Conservation (phyloP, 1,140 invertebrate genomes). For the Papilio xuthus region DNA sequence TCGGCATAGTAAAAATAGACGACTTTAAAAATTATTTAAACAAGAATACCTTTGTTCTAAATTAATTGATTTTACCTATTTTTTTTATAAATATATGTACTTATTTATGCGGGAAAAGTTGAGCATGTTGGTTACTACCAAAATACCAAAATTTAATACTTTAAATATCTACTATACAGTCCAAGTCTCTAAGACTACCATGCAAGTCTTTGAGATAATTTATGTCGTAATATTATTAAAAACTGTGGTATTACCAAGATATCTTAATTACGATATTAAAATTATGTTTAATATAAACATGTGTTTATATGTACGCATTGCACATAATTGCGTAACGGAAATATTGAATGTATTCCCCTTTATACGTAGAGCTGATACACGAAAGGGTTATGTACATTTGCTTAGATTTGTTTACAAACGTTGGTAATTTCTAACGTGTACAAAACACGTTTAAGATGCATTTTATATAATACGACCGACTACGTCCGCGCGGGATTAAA, state of each 20-base stretch:
- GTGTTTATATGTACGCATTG: background rate
- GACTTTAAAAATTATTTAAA: no score
- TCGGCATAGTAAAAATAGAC: no score
- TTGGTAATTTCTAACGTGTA: background rate
- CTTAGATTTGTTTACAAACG: background rate
- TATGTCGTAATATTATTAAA: background rate
- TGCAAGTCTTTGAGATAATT: background rate
- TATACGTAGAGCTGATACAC: background rate
- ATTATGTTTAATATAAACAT: background rate
- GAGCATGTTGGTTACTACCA: no score
- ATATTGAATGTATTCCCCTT: background rate
- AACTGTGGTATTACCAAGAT: background rate
- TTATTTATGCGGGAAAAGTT: background rate
- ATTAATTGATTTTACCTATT: no score
- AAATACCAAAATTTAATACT: no score
- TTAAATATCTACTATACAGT: no score
- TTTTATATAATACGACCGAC: no score
- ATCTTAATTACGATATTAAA: background rate
- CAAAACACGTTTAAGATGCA: no score
- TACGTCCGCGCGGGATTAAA: no score
- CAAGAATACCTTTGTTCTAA: no score
- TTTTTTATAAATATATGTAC: no score
- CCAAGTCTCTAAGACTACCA: no score
- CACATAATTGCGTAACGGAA: background rate
- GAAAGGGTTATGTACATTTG: background rate